A percentile compares a stretch with the other conserved stretches of the same genome.
These are phyloP conservation scores for Magallana nippona DNA, from an alignment of 2,888 invertebrate genomes.

Conservation along the genomic window DNA sequence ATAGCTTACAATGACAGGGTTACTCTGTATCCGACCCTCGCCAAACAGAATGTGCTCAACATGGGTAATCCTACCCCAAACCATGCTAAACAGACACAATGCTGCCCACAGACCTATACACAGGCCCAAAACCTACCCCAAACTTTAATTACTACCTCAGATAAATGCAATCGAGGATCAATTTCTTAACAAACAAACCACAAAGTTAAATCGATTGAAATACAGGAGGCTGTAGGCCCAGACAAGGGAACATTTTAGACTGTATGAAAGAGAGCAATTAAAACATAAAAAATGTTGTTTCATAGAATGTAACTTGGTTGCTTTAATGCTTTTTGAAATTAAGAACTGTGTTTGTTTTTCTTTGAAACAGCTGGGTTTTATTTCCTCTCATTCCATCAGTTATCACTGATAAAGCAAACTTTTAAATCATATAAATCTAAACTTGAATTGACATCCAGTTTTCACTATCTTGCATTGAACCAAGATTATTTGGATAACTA, in stretches of 20 bases:
- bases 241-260: no score
- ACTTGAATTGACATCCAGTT: slow-evolving; percentile 9
- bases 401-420: background rate
- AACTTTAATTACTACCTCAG: slow-evolving; percentile 24
- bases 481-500: background rate
- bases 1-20: background rate
- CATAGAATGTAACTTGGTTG: no score
- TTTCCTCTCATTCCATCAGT: background rate
- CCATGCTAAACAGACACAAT: background rate
- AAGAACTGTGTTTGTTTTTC: background rate
- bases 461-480: slow-evolving; percentile 4
- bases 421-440: slow-evolving; percentile 23
- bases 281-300: background rate
- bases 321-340: no score
- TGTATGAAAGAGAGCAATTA: slow-evolving; percentile 10
- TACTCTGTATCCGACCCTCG: background rate
- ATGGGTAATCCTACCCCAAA: background rate
- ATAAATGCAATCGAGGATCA: slow-evolving; percentile 24
- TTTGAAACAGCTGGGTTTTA: background rate
- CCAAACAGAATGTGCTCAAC: background rate
- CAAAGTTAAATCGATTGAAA: background rate
- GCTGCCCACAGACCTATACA: background rate
- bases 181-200: background rate
- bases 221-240: background rate
- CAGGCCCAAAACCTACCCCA: background rate